phyloP scores from a whole-genome alignment of 92 coral and sea anemone genomes.

The Porites rus region DNA sequence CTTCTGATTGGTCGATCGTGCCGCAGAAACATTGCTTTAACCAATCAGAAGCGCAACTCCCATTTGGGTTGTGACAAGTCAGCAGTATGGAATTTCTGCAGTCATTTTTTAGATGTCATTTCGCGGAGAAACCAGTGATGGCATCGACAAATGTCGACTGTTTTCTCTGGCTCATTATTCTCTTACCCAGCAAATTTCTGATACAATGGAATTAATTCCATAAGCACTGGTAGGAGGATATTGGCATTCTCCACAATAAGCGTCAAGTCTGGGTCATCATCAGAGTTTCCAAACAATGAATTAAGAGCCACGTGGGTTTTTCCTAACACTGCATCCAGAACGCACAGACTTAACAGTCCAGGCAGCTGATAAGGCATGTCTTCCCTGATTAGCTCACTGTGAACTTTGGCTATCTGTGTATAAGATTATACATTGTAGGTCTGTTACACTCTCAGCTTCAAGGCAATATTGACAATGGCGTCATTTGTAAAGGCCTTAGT shows the following conservation, averaged over 20 bases:
- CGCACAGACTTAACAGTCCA: constrained; percentile 73
- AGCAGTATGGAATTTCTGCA: no score
- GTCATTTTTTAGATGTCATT: no score
- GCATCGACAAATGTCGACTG: no score
- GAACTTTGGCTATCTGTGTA: constrained; percentile 60
- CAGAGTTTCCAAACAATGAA: constrained; percentile 83
- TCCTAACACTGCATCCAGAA: constrained; percentile 84
- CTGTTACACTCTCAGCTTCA: no score
- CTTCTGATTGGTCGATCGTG: no score
- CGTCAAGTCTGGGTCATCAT: constrained; percentile 80
- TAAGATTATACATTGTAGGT: not conserved
- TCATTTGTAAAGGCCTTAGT: no score
- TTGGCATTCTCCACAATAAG: constrained; percentile 77
- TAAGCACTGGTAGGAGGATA: constrained; percentile 74
- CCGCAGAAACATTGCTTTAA: no score
- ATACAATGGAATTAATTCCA: constrained; percentile 80
- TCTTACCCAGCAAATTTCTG: constrained; percentile 92
- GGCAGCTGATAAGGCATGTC: constrained; percentile 79
- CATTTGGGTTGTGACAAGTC: no score
- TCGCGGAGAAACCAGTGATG: no score
- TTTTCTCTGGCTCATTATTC: no score
- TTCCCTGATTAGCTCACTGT: constrained; percentile 44
- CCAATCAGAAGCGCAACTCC: no score
- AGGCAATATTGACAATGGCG: no score
- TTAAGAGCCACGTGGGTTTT: constrained; percentile 76